Conservation (phyloP, 2,113 vertebrate species). For the Potamarius usumacintae region DNA sequence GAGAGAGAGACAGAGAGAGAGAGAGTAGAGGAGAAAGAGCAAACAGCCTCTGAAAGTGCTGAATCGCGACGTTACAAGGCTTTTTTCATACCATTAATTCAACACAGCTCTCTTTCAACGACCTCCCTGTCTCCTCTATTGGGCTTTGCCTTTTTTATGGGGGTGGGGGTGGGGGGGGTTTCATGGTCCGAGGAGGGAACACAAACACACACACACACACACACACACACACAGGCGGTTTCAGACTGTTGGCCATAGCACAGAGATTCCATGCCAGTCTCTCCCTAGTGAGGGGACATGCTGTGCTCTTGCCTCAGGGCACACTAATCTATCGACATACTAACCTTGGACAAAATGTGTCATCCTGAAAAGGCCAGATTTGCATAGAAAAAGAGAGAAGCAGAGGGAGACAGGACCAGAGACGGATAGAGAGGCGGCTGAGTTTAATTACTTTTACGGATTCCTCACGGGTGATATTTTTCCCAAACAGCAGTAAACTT, state of each 20-base stretch:
- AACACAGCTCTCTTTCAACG: constrained; percentile 60
- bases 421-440: constrained; percentile 24
- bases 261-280: constrained; percentile 36
- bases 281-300: constrained; percentile 16
- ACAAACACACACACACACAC: background rate
- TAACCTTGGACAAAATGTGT: constrained; percentile 60
- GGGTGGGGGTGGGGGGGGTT: background rate
- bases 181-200: constrained; percentile 40
- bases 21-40: constrained; percentile 54
- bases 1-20: constrained; percentile 30
- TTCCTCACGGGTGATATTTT: constrained; percentile 41
- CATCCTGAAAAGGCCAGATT: constrained; percentile 48
- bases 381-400: constrained; percentile 27
- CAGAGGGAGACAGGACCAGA: constrained; percentile 2
- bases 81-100: constrained; percentile 67
- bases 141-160: constrained; percentile 38
- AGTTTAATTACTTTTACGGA: constrained; percentile 48
- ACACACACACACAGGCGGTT: background rate
- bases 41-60: constrained; percentile 54
- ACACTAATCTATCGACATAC: constrained; percentile 56
- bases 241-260: constrained; percentile 18
- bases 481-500: constrained; percentile 50
- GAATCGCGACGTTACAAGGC: constrained; percentile 62
- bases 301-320: constrained; percentile 51
- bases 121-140: constrained; percentile 61